Base-by-base conservation (phyloP, 2,797 vertebrate species). In the Schizopygopsis malacanthus region DNA sequence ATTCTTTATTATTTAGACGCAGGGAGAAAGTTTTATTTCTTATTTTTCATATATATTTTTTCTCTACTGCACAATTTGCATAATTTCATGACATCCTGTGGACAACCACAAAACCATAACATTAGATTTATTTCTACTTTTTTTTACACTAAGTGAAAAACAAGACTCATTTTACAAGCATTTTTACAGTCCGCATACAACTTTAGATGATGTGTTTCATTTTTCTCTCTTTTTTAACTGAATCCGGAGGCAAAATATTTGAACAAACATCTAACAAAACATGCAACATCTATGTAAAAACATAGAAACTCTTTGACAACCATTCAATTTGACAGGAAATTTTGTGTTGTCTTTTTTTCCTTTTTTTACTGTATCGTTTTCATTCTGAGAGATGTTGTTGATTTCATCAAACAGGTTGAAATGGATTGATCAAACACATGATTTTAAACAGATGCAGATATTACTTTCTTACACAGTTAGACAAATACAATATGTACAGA, bases 81-180 rank as follows among this genome's bases (percentile, higher is more conserved):
- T 98, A 97, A 96, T 97, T 94, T 97, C 95, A 97, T 96, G 97
- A 99, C 96, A 96, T 96, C 95, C 95, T 97, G 97, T 98, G 95
- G 97, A 97, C 97, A 97, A 96, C 94, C 97, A 99, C 97, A 97
- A 97, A 98, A 98, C 95, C 95, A 97, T 96, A 96, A 97, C 96
- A 95, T 95, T 95, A 92, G 89, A 94, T 94, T 94, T 92, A 81
- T 94, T 93, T 92, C 86, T 94, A 91, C 90, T 94, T 96, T 98
- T 98, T 98, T 98, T 97, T 97, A 97, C 97, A 97, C 93, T 93
- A 94, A 96, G 93, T 97, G 95, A 97, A 97, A 98, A 98, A 96
- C 93, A 95, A 97, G 95, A 98, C 96, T 96, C 82, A 95, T 96
- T 98, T 96, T 98, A 99, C 96, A 98, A 96, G 97, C 97, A 96